Evolutionary conservation across 1,140 invertebrate genomes (phyloP).

Genomic region (Helicoverpa armigera): DNA sequence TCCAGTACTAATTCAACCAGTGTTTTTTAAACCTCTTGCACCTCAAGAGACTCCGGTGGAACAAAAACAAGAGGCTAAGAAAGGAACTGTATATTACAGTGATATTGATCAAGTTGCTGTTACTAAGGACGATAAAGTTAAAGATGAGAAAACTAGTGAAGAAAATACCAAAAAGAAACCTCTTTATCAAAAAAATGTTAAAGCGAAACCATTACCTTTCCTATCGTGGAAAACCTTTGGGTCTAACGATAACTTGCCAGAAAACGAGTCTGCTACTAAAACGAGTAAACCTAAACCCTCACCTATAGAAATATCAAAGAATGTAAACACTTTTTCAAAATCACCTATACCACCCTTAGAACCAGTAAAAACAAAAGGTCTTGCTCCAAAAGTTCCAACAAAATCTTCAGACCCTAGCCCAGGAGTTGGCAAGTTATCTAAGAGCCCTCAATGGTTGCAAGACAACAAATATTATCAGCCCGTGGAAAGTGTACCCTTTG

Average conservation of each 20-base stretch:
- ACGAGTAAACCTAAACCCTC: constrained; percentile 46
- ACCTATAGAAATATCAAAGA: constrained; percentile 41
- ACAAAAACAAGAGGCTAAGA: constrained; percentile 61
- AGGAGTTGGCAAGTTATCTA: constrained; percentile 69
- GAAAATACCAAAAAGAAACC: constrained; percentile 62
- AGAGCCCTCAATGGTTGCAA: constrained; percentile 73
- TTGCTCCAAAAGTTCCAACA: constrained; percentile 2
- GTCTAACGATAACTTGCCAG: constrained; percentile 65
- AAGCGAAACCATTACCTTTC: constrained; percentile 68
- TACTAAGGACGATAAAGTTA: constrained; percentile 50
- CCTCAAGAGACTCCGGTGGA: constrained; percentile 46
- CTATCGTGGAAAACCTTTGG: constrained; percentile 66
- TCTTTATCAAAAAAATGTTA: constrained; percentile 76
- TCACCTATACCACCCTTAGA: constrained; percentile 34
- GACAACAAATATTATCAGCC: constrained; percentile 82
- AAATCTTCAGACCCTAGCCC: background rate
- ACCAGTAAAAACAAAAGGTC: background rate
- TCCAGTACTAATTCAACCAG: constrained; percentile 78
- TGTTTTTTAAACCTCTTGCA: constrained; percentile 67
- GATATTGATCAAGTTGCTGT: constrained; percentile 78
- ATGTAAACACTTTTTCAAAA: constrained; percentile 45
- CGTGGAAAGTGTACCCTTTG: constrained; percentile 73
- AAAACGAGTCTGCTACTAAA: constrained; percentile 57
- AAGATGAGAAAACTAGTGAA: constrained; percentile 36
- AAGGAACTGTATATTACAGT: constrained; percentile 75